A percentile compares a stretch with the other conserved stretches of the same genome.
Conservation (phyloP, 2,888 invertebrate species). For the Xestia c-nigrum region DNA sequence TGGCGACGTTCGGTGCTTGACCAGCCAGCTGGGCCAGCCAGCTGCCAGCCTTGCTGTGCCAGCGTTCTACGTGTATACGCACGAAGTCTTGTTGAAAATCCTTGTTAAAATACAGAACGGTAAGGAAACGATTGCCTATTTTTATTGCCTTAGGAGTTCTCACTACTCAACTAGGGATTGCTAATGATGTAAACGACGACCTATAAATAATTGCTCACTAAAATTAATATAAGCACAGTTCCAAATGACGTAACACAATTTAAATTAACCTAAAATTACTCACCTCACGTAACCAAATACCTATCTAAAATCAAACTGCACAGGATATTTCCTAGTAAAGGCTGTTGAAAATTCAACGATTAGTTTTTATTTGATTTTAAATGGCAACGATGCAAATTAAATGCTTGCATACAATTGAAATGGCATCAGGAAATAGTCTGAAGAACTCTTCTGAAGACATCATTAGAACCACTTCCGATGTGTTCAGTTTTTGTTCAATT, state of each 20-base stretch:
- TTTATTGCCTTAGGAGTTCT: not conserved
- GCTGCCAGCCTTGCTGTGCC: too few relatives aligned
- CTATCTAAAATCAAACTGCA: not conserved
- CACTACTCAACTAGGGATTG: not conserved
- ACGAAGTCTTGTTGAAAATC: not conserved
- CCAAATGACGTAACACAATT: not conserved
- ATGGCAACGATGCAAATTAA: constrained; percentile 27
- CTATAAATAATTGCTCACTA: not conserved
- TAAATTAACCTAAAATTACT: not conserved
- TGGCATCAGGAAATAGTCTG: constrained; percentile 37
- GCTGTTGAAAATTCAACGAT: constrained; percentile 18
- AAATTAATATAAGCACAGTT: not conserved
- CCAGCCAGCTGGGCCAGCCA: too few relatives aligned
- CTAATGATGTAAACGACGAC: not conserved
- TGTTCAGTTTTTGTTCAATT: constrained; percentile 1
- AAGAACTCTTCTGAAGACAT: constrained; percentile 16
- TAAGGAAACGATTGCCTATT: not conserved
- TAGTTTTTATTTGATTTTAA: constrained; percentile 23
- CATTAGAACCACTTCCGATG: constrained; percentile 34
- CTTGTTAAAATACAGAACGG: not conserved
- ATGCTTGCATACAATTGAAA: constrained; percentile 20
- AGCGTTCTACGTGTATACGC: too few relatives aligned
- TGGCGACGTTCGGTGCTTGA: too few relatives aligned
- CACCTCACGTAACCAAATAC: constrained; percentile 13
- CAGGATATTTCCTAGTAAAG: not conserved